Conservation (phyloP, 2,888 invertebrate genomes). For the Lysandra coridon region DNA sequence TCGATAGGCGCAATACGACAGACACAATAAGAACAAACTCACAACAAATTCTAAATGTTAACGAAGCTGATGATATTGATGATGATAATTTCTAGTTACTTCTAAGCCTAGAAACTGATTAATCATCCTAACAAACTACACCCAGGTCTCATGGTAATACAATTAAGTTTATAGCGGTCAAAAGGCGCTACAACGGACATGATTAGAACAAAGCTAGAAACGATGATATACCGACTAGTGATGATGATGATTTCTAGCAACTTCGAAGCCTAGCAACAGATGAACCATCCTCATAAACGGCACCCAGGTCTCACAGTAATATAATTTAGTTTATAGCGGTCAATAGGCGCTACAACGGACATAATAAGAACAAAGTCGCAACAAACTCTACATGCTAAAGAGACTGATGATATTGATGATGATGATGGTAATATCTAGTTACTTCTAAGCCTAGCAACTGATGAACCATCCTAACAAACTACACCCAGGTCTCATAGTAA, state of each 20-base stretch:
- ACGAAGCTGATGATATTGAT: neutral
- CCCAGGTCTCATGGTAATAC: neutral
- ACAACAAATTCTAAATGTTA: too few species aligned
- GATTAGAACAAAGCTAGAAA: too few species aligned
- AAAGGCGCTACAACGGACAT: too few species aligned
- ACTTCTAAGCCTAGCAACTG: neutral
- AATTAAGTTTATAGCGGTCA: too few species aligned
- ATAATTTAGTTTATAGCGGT: too few species aligned
- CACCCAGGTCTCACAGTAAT: neutral
- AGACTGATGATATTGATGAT: too few species aligned
- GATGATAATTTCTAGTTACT: neutral
- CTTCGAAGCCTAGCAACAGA: neutral
- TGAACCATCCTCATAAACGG: neutral
- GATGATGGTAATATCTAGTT: too few species aligned
- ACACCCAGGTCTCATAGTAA: neutral
- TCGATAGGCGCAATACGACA: conserved; percentile 9
- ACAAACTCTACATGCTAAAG: too few species aligned
- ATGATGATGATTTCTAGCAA: too few species aligned
- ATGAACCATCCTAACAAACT: neutral
- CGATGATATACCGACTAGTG: too few species aligned
- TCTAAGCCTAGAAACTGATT: neutral
- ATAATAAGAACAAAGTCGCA: neutral
- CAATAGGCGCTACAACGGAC: too few species aligned
- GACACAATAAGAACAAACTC: conserved; percentile 40
- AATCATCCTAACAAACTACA: neutral